Evolutionary conservation across 2,113 vertebrate species (phyloP).

Genomic region (Prolemur simus): DNA sequence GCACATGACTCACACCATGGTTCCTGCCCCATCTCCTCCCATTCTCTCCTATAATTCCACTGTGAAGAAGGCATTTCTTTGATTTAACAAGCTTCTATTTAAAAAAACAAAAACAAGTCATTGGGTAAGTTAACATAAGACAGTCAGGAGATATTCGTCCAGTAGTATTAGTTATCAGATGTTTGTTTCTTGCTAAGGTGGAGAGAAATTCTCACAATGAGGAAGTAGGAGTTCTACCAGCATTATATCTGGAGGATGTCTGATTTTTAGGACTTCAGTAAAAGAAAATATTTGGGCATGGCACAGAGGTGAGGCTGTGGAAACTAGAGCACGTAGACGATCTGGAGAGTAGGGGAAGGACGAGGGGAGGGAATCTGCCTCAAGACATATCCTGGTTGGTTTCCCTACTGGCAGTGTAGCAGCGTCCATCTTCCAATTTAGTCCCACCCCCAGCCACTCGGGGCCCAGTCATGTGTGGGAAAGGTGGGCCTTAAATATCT

Average conservation of each 20-base stretch:
- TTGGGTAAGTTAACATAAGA: not conserved
- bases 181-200: not conserved
- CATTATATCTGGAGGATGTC: no score
- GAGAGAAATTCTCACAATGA: not conserved
- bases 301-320: not conserved
- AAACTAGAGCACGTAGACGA: not conserved
- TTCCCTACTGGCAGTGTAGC: not conserved
- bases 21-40: not conserved
- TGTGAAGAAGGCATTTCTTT: not conserved
- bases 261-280: not conserved
- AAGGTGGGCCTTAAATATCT: not conserved
- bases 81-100: not conserved
- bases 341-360: accelerated
- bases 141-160: not conserved
- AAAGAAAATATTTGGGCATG: not conserved
- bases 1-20: not conserved
- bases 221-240: not conserved
- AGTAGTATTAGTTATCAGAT: not conserved
- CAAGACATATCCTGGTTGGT: not conserved
- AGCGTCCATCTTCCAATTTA: not conserved
- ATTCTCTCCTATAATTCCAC: not conserved
- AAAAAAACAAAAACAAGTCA: not conserved
- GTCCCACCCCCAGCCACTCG: not conserved
- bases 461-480: not conserved
- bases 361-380: not conserved